A percentile compares a stretch with the other conserved stretches of the same genome.
phyloP scores from a whole-genome alignment of 1,140 invertebrate genomes.

The Sinella curviseta region DNA sequence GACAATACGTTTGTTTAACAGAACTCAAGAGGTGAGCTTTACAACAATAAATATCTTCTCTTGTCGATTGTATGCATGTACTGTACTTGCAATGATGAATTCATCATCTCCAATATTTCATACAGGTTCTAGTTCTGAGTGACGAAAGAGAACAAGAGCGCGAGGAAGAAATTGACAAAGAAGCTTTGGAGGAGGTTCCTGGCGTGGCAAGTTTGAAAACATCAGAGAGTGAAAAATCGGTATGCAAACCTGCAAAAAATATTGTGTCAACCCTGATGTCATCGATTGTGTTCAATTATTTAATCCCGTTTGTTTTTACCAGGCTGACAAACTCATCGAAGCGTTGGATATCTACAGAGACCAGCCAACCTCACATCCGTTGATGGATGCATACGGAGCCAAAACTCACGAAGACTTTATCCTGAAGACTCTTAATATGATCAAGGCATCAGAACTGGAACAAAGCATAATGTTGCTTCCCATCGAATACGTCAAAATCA shows the following conservation, averaged over 20 bases:
- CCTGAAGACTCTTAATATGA: constrained; percentile 72
- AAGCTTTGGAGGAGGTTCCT: constrained; percentile 68
- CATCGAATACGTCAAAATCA: constrained; percentile 54
- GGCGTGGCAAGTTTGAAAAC: constrained; percentile 77
- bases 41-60: background rate
- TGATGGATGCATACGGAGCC: constrained; percentile 77
- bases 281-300: no score
- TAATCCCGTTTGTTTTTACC: constrained; percentile 47
- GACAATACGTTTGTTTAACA: constrained; percentile 82
- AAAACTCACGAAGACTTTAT: constrained; percentile 76
- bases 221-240: constrained; percentile 83
- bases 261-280: no score
- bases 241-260: constrained; percentile 56
- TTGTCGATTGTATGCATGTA: background rate
- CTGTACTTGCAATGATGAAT: background rate
- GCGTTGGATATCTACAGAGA: constrained; percentile 77
- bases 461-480: constrained; percentile 47
- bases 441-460: constrained; percentile 58
- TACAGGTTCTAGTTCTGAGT: constrained; percentile 75
- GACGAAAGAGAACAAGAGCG: constrained; percentile 86
- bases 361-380: constrained; percentile 65
- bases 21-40: constrained; percentile 72
- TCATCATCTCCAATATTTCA: background rate
- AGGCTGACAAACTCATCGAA: constrained; percentile 87
- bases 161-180: constrained; percentile 69